A percentile compares a stretch with the other conserved stretches of the same genome.
phyloP scores from a whole-genome alignment of 2,797 vertebrate species.

The Acanthopagrus latus region DNA sequence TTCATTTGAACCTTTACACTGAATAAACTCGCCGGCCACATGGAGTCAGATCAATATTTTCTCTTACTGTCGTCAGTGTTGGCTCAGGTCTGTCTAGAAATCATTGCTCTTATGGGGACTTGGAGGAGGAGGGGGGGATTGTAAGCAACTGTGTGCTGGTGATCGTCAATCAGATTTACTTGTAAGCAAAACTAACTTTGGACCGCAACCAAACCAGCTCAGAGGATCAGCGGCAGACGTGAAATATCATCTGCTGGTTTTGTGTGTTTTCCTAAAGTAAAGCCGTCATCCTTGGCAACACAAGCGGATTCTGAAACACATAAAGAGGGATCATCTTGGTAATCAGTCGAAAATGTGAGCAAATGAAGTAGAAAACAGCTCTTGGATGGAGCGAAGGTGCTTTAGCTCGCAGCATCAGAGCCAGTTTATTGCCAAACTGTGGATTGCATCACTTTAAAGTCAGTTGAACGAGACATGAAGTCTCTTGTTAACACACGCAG shows the following conservation, averaged over 20 bases:
- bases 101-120: not conserved
- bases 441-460: conserved; percentile 4
- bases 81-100: not conserved
- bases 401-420: not conserved
- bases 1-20: conserved; percentile 5
- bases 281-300: not conserved
- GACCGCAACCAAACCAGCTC: no score
- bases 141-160: not conserved
- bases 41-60: conserved; percentile 12
- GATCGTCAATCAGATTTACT: not conserved
- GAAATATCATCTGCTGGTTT: not conserved
- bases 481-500: not conserved
- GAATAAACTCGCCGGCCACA: conserved; percentile 4
- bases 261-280: not conserved
- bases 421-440: conserved; percentile 1
- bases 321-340: not conserved
- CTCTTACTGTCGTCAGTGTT: conserved; percentile 8
- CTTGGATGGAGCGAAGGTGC: not conserved
- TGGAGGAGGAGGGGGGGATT: not conserved
- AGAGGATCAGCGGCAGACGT: not conserved
- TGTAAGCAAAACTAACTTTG: not conserved
- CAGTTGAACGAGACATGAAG: not conserved
- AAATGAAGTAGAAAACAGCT: not conserved
- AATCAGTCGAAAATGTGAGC: not conserved
- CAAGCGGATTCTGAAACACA: not conserved